phyloP scores from a whole-genome alignment of 2,797 vertebrate genomes.

The Syngnathus rostellatus region DNA sequence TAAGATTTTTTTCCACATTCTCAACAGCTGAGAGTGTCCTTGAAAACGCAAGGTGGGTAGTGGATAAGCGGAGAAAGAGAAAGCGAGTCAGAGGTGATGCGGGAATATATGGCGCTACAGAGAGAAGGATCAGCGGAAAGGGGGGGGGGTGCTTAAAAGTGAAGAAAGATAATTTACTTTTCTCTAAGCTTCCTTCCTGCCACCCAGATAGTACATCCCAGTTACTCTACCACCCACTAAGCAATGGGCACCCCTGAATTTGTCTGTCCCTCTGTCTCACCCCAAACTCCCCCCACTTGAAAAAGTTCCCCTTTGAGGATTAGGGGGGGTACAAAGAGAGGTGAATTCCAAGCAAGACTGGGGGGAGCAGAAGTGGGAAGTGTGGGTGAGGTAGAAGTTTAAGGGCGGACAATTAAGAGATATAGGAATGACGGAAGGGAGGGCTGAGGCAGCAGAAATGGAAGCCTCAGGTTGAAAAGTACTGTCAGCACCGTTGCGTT shows the following conservation, averaged over 20 bases:
- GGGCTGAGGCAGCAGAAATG: conserved; percentile 15
- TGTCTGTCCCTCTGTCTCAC: conserved; percentile 25
- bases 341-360: conserved; percentile 61
- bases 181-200: conserved; percentile 49
- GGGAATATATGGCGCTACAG: conserved; percentile 27
- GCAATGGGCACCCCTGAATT: conserved; percentile 1
- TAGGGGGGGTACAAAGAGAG: conserved; percentile 68
- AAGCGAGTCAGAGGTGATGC: conserved; percentile 27
- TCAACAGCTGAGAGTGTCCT: conserved; percentile 62
- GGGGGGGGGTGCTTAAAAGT: conserved; percentile 27
- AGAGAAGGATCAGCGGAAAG: conserved; percentile 30
- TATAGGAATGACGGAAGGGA: conserved; percentile 15
- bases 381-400: conserved; percentile 23
- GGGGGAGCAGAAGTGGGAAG: not conserved
- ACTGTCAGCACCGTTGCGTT: conserved; percentile 23
- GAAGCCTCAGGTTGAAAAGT: conserved; percentile 25
- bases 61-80: conserved; percentile 57
- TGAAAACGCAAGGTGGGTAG: conserved; percentile 68
- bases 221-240: conserved; percentile 21
- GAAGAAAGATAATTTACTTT: conserved; percentile 56
- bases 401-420: conserved; percentile 32
- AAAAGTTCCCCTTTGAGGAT: conserved; percentile 69
- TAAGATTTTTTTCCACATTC: conserved; percentile 32
- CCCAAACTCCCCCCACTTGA: conserved; percentile 64
- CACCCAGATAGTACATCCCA: conserved; percentile 52